Percentiles rank a stretch among this genome's conserved stretches.
Conservation (phyloP, 2,113 vertebrate species). For the Empidonax traillii region DNA sequence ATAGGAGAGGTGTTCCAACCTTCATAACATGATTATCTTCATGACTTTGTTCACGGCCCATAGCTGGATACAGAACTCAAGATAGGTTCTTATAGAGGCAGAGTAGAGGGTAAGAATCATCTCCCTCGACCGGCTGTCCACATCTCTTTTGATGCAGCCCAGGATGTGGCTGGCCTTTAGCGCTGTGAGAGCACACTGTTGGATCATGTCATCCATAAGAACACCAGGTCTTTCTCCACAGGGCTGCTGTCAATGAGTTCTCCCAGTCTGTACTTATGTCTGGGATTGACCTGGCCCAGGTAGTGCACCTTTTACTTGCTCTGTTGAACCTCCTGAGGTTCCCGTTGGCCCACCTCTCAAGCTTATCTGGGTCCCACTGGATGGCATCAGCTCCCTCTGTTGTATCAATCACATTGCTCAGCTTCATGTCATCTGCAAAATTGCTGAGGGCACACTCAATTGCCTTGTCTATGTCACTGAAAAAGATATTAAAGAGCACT, state of each 20-base stretch:
- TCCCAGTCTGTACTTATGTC: not conserved
- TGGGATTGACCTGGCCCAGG: accelerated
- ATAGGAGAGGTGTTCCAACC: not conserved
- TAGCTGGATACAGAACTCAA: not conserved
- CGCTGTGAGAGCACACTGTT: not conserved
- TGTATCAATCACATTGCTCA: not conserved
- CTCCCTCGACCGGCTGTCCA: not conserved
- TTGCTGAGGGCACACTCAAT: not conserved
- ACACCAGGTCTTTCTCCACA: not conserved
- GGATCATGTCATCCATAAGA: not conserved
- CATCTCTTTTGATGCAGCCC: not conserved
- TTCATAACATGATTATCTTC: not conserved
- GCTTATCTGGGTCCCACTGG: not conserved
- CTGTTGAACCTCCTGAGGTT: not conserved
- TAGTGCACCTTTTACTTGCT: not conserved
- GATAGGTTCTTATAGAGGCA: not conserved
- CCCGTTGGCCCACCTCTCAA: not conserved
- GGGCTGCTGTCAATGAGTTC: not conserved
- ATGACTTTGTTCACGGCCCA: accelerated
- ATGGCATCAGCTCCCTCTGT: not conserved
- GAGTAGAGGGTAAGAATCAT: not conserved
- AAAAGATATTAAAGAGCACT: not conserved
- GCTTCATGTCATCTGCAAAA: not conserved
- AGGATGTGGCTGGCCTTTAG: not conserved
- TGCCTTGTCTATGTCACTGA: not conserved